Conservation (phyloP, 92 coral and sea anemone species). For the Nematostella vectensis region DNA sequence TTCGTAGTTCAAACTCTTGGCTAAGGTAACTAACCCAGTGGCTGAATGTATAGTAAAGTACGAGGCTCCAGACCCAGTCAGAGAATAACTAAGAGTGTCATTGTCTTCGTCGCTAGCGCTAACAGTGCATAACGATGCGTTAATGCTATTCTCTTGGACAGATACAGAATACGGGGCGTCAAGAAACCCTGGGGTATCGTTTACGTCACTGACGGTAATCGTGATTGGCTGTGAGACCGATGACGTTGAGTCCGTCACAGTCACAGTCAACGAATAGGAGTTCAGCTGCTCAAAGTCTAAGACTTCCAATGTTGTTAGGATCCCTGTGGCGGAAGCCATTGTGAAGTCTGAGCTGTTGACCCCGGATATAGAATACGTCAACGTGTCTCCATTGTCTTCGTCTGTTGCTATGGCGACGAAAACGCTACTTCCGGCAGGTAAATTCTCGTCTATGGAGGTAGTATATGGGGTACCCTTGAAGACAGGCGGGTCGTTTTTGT, state of each 20-base stretch:
- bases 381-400: slow-evolving; percentile 32
- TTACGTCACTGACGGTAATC: slow-evolving; percentile 29
- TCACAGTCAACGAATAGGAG: slow-evolving; percentile 24
- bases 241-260: slow-evolving; percentile 31
- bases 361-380: slow-evolving; percentile 38
- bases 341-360: slow-evolving; percentile 44
- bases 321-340: slow-evolving; percentile 43
- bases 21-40: slow-evolving; percentile 35
- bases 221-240: slow-evolving; percentile 40
- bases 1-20: slow-evolving; percentile 42
- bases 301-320: slow-evolving; percentile 31
- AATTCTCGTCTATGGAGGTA: slow-evolving; percentile 30
- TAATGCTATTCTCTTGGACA: slow-evolving; percentile 26
- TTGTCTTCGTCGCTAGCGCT: slow-evolving; percentile 58
- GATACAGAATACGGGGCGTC: slow-evolving; percentile 33
- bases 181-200: slow-evolving; percentile 36
- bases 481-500: slow-evolving; percentile 36
- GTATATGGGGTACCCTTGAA: slow-evolving; percentile 44
- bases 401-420: slow-evolving; percentile 36
- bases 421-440: slow-evolving; percentile 34
- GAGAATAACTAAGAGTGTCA: slow-evolving; percentile 34
- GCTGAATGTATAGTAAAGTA: slow-evolving; percentile 28
- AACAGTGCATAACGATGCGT: slow-evolving; percentile 27
- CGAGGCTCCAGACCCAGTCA: slow-evolving; percentile 41
- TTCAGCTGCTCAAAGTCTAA: slow-evolving; percentile 38